These are phyloP conservation scores for Melanchra persicariae DNA, from an alignment of 2,888 invertebrate genomes.

Conservation along the genomic window DNA sequence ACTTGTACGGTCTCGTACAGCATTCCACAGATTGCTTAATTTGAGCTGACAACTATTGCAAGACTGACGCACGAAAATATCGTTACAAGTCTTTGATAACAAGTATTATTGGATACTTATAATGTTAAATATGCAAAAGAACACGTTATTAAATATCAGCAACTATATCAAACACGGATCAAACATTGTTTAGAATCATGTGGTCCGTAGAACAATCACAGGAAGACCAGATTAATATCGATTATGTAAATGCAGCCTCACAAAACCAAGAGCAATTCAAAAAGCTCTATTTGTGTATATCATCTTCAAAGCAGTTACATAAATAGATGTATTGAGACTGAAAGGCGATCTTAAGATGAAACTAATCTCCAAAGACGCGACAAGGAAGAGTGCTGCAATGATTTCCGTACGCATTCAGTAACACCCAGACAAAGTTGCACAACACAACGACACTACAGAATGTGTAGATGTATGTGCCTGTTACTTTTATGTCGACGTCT, in stretches of 20 bases:
- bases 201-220: conserved; percentile 17
- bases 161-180: conserved; percentile 7
- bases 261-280: conserved; percentile 5
- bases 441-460: conserved; percentile 69
- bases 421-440: conserved; percentile 79
- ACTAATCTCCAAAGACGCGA: conserved; percentile 73
- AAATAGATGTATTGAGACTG: conserved; percentile 67
- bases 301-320: conserved; percentile 64
- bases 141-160: conserved; percentile 25
- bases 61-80: conserved; percentile 45
- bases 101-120: conserved; percentile 27
- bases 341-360: conserved; percentile 72
- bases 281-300: conserved; percentile 35
- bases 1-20: conserved; percentile 63
- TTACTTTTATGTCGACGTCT: conserved; percentile 73
- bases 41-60: conserved; percentile 65
- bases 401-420: conserved; percentile 80
- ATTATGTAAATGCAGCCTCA: conserved; percentile 22
- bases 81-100: conserved; percentile 30
- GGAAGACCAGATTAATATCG: conserved; percentile 21
- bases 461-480: conserved; percentile 63
- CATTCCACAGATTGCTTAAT: conserved; percentile 69
- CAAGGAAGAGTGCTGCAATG: conserved; percentile 79
- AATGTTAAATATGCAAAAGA: conserved; percentile 18
- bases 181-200: conserved; percentile 5